Base-by-base conservation (phyloP, 2,888 invertebrate species). In the Campoletis raptor region DNA sequence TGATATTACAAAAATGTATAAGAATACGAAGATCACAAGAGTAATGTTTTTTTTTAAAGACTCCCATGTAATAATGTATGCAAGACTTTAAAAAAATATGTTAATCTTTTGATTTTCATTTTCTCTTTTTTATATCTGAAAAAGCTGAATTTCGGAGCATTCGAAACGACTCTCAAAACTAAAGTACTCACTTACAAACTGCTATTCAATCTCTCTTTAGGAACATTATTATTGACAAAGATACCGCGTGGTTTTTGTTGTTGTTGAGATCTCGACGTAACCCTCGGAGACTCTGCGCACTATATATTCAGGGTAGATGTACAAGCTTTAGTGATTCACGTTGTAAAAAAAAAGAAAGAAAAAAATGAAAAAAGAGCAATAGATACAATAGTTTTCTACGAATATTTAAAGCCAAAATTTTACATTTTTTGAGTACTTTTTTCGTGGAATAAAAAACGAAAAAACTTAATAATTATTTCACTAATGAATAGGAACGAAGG, bases 191-290 rank as follows among this genome's bases (percentile, higher is more conserved):
- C 73, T 57, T 57, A 73, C 67, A 79, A 61, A 48, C 79, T 85
- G 82, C 54, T 21, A 64, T 74, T 79, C 74, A 64, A 79, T 85
- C 85, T 79, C 79, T 78, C 77, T 87, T 89, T 89, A 90, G 90
- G 89, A 90, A 90, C 90, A 90, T 90, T 81, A 87, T 78, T 79
- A 87, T 87, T 85, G 87, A 89, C 81, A 81, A 89, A 86, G 81
- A 87, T 82, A 87, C 85, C 79, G 48, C 82, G 67, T 82, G 85
- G 85, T 78, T 85, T 78, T 78, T 76, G 21, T 45, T 48, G 3
- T 61, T 30, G 4, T 30, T 81, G 81, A 85, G 85, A 82, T 85
- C 78, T 82, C 82, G 69, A 69, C 57, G 77, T 40, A 85, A 81
- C 73, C 66, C 77, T 78, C 37, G 73, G 85, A 54, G 54, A 85